Base-by-base conservation (phyloP, 2,888 invertebrate species). In the Anagyrus pseudococci region DNA sequence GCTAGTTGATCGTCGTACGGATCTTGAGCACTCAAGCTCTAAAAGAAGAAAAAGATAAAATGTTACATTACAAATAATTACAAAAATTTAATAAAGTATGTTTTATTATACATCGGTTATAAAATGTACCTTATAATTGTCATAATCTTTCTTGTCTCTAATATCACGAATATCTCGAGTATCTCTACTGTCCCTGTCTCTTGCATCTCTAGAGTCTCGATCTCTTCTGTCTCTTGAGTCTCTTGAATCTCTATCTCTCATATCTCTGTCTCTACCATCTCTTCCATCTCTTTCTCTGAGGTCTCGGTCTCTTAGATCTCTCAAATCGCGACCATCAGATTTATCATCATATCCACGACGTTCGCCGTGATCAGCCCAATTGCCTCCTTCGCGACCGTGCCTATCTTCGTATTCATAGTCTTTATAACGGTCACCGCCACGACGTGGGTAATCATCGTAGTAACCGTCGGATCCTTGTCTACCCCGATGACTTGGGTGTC, bases 341-440 rank as follows among this genome's bases (percentile, higher is more conserved):
- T 80, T 81, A 20, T 80, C 81, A 22, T 79, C 80, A 43, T 76
- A 76, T 62, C 74, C 68, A 6, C 78, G 75, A 3, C 77, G 73
- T 20, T 80, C 79, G 20, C 22, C 7, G 8, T 64, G 60, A 19
- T 64, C 64, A 2, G 58, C 54, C 64, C 67, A 64, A 25, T 37
- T 64, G 41, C 79, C 79, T 33, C 76, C 17, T 46, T 79, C 79
- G 37, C 78, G 75, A 19, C 73, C 70, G 67, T 80, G 80, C 48
- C 77, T 74, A 7, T 81, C 79, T 2, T 78, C 78, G 61, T 78
- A 80, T 15, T 81, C 81, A 53, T 77, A 78, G 26, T 81, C 80
- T 62, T 77, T 77, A 64, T 76, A 59, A 57, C 62, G 64, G 15
- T 66, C 65, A n/a, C 59, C 52, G 4, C 58, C 62, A 4, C 46